Conservation (phyloP, 1,140 invertebrate genomes). For the Orius laevigatus region DNA sequence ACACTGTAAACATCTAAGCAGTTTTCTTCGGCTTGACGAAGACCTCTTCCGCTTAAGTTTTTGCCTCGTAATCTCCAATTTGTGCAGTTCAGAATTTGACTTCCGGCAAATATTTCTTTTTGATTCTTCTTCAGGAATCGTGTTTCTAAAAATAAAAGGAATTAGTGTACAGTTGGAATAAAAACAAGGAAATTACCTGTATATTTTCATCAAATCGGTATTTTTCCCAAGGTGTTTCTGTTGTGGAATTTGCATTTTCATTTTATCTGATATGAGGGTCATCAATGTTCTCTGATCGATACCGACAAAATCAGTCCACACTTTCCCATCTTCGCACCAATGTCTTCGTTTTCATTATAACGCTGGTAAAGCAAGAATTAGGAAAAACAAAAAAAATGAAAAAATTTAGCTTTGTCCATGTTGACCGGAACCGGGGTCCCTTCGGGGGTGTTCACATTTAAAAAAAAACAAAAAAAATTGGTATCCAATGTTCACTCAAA, state of each 20-base stretch:
- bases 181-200: slow-evolving; percentile 46
- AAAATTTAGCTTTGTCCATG: slow-evolving; percentile 60
- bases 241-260: slow-evolving; percentile 36
- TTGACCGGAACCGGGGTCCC: slow-evolving; percentile 73
- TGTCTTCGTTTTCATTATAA: slow-evolving; percentile 68
- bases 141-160: slow-evolving; percentile 34
- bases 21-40: slow-evolving; percentile 43
- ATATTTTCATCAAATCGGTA: slow-evolving; percentile 87
- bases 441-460: too few relatives aligned
- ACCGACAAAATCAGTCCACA: slow-evolving; percentile 60
- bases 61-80: slow-evolving; percentile 44
- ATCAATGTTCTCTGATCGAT: slow-evolving; percentile 38
- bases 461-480: too few relatives aligned
- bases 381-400: too few relatives aligned
- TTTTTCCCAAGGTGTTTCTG: slow-evolving; percentile 64
- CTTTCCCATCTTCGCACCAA: slow-evolving; percentile 76
- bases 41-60: slow-evolving; percentile 47
- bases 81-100: slow-evolving; percentile 55
- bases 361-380: too few relatives aligned
- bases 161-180: neutral
- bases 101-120: slow-evolving; percentile 65
- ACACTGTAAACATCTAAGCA: slow-evolving; percentile 29
- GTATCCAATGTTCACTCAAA: too few relatives aligned
- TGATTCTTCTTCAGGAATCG: slow-evolving; percentile 79
- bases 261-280: slow-evolving; percentile 40